Evolutionary conservation across 2,113 vertebrate species (phyloP).

Genomic region (Callionymus lyra): DNA sequence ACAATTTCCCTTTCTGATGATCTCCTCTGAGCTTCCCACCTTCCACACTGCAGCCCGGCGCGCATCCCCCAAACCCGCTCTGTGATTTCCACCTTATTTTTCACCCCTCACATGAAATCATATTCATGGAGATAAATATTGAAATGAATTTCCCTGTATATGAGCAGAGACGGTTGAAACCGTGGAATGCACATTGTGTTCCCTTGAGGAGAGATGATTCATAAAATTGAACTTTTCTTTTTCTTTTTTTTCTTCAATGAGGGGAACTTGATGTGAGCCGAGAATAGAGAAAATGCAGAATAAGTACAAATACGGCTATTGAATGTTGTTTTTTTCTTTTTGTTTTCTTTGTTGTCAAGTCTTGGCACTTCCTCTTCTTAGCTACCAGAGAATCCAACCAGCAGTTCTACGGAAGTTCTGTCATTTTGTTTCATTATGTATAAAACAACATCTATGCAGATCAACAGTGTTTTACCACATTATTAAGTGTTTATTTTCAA

Average conservation of each 20-base stretch:
- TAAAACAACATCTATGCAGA: slow-evolving; percentile 5
- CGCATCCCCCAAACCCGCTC: slow-evolving; percentile 39
- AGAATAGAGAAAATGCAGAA: slow-evolving; percentile 30
- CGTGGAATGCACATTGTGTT: slow-evolving; percentile 43
- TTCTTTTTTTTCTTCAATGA: slow-evolving; percentile 38
- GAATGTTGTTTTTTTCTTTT: background rate
- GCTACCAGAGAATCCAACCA: too few species aligned
- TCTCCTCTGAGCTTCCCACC: slow-evolving; percentile 58
- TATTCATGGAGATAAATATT: slow-evolving; percentile 77
- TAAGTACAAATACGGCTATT: slow-evolving; percentile 12
- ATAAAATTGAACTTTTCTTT: slow-evolving; percentile 55
- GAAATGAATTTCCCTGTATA: slow-evolving; percentile 69
- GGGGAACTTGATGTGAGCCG: slow-evolving; percentile 33
- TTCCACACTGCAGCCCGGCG: slow-evolving; percentile 31
- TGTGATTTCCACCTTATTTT: slow-evolving; percentile 58
- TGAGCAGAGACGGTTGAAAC: slow-evolving; percentile 46
- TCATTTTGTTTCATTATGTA: too few species aligned
- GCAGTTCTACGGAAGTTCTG: too few species aligned
- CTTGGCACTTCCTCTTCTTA: too few species aligned
- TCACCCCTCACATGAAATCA: slow-evolving; percentile 39
- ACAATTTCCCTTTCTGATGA: slow-evolving; percentile 75
- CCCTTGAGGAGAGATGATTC: slow-evolving; percentile 59
- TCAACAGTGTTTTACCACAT: background rate
- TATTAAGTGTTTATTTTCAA: slow-evolving; percentile 1
- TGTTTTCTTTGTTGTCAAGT: slow-evolving; percentile 4